Evolutionary conservation across 1,140 invertebrate genomes (phyloP).

Genomic region (Stegodyphus mimosarum): DNA sequence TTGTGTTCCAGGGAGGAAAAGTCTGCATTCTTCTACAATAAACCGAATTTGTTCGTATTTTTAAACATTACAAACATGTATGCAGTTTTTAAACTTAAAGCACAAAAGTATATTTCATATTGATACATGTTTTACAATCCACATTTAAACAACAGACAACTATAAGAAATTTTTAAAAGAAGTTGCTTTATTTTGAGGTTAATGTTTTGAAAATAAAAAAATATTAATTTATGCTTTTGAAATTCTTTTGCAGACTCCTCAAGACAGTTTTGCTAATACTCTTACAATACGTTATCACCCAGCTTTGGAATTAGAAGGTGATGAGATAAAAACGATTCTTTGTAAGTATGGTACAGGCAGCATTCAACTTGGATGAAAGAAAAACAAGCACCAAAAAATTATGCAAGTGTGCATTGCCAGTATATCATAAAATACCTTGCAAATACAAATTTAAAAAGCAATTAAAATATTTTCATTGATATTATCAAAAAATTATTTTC

Average conservation of each 20-base stretch:
- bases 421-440: no score
- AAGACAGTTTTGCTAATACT: slow-evolving; percentile 84
- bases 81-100: neutral
- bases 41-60: neutral
- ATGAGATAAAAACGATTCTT: slow-evolving; percentile 93
- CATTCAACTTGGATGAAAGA: slow-evolving; percentile 60
- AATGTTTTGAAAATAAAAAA: neutral
- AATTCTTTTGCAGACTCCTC: slow-evolving; percentile 27
- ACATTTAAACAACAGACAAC: neutral
- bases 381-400: neutral
- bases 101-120: neutral
- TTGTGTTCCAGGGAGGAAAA: no score
- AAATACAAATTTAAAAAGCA: no score
- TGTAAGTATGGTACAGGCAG: slow-evolving; percentile 75
- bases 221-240: neutral
- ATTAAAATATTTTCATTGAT: no score
- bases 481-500: no score
- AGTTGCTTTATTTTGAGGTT: neutral
- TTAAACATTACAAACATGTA: neutral
- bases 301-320: slow-evolving; percentile 90
- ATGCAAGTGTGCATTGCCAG: no score
- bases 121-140: neutral
- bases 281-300: slow-evolving; percentile 93
- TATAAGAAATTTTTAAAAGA: neutral
- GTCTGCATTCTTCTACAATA: no score